Conservation (phyloP, 2,113 vertebrate species). For the Barnardius zonarius region DNA sequence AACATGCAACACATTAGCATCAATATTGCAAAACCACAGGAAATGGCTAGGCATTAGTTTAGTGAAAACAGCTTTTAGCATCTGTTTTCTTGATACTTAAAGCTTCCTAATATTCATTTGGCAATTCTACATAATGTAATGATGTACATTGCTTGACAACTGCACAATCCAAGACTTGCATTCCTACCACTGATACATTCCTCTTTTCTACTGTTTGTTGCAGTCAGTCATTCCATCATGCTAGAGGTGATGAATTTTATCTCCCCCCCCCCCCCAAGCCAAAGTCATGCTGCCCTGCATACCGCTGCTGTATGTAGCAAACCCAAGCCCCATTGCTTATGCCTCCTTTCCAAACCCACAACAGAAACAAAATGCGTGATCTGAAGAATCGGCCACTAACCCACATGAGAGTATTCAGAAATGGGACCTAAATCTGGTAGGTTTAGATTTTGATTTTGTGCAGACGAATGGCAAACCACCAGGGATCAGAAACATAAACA, state of each 20-base stretch:
- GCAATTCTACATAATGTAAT: neutral
- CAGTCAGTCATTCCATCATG: neutral
- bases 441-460: neutral
- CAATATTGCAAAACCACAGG: neutral
- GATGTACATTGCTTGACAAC: accelerated
- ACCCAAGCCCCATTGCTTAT: neutral
- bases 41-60: neutral
- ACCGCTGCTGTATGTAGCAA: neutral
- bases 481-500: neutral
- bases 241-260: slow-evolving; percentile 20
- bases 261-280: neutral
- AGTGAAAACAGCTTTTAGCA: neutral
- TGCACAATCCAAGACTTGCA: neutral
- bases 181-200: neutral
- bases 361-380: neutral
- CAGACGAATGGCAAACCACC: neutral
- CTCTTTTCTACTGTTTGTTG: neutral
- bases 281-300: neutral
- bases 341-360: neutral
- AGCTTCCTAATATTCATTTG: neutral
- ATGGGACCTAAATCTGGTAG: neutral
- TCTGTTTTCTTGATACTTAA: neutral
- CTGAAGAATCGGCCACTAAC: neutral
- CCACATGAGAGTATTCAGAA: neutral
- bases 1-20: neutral